These are phyloP conservation scores for Bombus superbus DNA, from an alignment of 1,140 invertebrate genomes.

Conservation along the genomic window DNA sequence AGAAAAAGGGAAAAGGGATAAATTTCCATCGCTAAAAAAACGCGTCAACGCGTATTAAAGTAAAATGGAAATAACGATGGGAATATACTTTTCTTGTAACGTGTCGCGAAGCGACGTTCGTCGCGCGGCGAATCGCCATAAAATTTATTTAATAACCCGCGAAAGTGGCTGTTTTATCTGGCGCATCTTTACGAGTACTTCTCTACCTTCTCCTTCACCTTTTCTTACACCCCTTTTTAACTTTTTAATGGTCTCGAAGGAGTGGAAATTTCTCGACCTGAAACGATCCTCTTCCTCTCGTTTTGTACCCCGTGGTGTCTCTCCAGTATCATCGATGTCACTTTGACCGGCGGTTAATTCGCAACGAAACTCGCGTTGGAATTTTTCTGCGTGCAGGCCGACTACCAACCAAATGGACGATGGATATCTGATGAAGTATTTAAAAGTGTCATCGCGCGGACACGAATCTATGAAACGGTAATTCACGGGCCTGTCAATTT, in stretches of 20 bases:
- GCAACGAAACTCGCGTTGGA: neutral
- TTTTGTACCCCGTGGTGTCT: neutral
- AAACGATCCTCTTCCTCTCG: neutral
- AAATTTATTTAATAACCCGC: slow-evolving; percentile 46
- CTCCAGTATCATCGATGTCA: neutral
- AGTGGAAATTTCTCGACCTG: neutral
- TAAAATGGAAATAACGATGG: neutral
- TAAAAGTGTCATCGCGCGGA: slow-evolving; percentile 18
- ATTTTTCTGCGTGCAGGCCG: neutral
- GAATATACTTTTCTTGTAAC: neutral
- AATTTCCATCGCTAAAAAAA: neutral
- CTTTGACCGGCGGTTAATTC: neutral
- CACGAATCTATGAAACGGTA: neutral
- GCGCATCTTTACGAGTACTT: slow-evolving; percentile 30
- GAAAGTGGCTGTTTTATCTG: slow-evolving; percentile 1
- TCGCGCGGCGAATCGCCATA: neutral
- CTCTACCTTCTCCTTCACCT: neutral
- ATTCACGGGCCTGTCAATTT: slow-evolving; percentile 32
- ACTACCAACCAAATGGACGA: slow-evolving; percentile 11
- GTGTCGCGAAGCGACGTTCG: too few relatives aligned
- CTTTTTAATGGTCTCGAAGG: slow-evolving; percentile 19
- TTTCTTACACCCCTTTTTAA: neutral
- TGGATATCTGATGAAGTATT: slow-evolving; percentile 19
- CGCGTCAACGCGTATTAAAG: neutral
- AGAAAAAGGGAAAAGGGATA: too few relatives aligned